Conservation (phyloP, 2,888 invertebrate species). For the Fissipunctia ypsillon region DNA sequence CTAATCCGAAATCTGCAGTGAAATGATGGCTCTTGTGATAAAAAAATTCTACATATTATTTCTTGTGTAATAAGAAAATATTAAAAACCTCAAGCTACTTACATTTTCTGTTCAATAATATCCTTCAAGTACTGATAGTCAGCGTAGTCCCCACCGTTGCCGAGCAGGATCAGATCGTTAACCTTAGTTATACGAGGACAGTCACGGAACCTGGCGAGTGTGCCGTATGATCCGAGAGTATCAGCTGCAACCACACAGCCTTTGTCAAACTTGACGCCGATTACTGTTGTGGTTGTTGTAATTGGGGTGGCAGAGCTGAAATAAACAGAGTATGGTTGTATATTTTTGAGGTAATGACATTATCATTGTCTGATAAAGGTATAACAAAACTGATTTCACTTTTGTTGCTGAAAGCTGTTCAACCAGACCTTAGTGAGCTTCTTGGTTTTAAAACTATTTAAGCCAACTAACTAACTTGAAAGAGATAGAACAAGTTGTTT, state of each 20-base stretch:
- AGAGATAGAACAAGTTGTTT: not conserved
- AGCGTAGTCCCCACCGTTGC: constrained; percentile 98
- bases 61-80: no score
- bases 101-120: constrained; percentile 96
- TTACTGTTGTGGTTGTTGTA: constrained; percentile 97
- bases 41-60: no score
- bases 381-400: no score
- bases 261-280: constrained; percentile 96
- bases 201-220: constrained; percentile 96
- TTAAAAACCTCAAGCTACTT: no score
- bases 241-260: constrained; percentile 98
- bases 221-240: constrained; percentile 98
- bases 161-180: constrained; percentile 96
- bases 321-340: constrained; percentile 16
- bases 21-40: no score
- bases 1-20: no score
- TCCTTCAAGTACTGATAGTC: constrained; percentile 98
- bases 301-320: constrained; percentile 92
- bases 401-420: not conserved
- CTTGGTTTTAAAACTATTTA: not conserved
- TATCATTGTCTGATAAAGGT: not conserved
- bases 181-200: constrained; percentile 96
- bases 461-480: not conserved
- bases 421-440: no score
- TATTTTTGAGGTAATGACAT: not conserved